Percentiles rank a stretch among this genome's conserved stretches.
Evolutionary conservation across 2,888 invertebrate genomes (phyloP).

Genomic region (Pyrrhosoma nymphula): DNA sequence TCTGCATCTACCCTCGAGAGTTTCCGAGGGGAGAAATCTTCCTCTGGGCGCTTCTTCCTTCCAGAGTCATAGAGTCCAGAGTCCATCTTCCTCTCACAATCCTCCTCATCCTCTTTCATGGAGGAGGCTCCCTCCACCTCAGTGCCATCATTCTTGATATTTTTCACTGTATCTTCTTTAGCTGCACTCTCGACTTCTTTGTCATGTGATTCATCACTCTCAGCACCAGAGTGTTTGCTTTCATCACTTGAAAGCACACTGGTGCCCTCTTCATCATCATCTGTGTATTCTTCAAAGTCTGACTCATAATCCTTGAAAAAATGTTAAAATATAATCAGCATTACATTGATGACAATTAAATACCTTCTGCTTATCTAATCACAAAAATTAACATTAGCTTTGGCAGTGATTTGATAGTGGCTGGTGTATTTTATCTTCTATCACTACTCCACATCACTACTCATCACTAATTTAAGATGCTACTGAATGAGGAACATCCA

Average conservation of each 20-base stretch:
- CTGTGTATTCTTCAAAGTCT: slow-evolving; percentile 56
- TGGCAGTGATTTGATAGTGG: not conserved
- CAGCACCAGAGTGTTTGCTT: not conserved
- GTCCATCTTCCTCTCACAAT: slow-evolving; percentile 81
- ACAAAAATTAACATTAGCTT: not conserved
- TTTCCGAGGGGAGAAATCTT: not conserved
- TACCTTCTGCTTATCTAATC: not conserved
- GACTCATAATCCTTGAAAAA: slow-evolving; percentile 56
- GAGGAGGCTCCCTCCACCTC: not conserved
- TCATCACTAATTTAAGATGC: too few species aligned
- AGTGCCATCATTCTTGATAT: not conserved
- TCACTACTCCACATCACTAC: too few species aligned
- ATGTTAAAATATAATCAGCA: not conserved
- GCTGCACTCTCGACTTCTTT: not conserved
- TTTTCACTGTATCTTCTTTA: not conserved
- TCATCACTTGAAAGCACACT: not conserved
- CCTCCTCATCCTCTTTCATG: slow-evolving; percentile 72
- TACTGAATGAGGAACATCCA: too few species aligned
- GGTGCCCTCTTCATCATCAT: not conserved
- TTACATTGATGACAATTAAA: not conserved
- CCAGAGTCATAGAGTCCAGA: slow-evolving; percentile 82
- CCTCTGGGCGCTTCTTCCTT: slow-evolving; percentile 70
- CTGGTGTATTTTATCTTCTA: too few species aligned
- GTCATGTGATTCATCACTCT: not conserved
- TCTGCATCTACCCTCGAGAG: not conserved